A percentile compares a stretch with the other conserved stretches of the same genome.
Conservation (phyloP, 2,113 vertebrate species). For the Syrrhaptes paradoxus region DNA sequence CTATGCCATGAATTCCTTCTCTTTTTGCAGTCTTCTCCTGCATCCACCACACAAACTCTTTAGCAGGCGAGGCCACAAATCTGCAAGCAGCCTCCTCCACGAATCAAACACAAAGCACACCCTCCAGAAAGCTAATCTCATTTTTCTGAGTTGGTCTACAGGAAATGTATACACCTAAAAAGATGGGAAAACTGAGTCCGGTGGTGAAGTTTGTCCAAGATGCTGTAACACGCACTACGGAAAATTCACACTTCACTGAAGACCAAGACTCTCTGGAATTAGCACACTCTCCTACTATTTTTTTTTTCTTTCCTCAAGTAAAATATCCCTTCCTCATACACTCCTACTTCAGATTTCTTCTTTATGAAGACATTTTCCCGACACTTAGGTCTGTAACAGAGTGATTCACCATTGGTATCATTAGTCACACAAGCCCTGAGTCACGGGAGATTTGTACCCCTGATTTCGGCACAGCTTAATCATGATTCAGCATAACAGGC, state of each 20-base stretch:
- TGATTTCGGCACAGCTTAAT: background rate
- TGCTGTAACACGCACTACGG: background rate
- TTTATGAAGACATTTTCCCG: background rate
- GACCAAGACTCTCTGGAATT: background rate
- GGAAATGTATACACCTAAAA: background rate
- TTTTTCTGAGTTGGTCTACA: background rate
- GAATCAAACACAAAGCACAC: background rate
- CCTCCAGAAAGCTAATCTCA: background rate
- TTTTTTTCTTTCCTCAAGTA: background rate
- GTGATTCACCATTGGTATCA: background rate
- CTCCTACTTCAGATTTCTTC: background rate
- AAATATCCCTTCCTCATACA: background rate
- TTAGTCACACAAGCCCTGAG: background rate
- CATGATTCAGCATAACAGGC: background rate
- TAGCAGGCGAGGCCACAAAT: background rate
- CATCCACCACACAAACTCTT: background rate
- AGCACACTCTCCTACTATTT: background rate
- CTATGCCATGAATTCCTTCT: background rate
- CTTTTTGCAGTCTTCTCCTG: background rate
- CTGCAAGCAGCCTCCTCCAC: background rate
- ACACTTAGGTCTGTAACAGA: background rate
- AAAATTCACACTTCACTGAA: background rate
- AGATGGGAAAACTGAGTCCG: background rate
- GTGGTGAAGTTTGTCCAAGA: background rate
- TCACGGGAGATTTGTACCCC: background rate